These are phyloP conservation scores for Escarpia spicata DNA, from an alignment of 2,888 invertebrate genomes.

Conservation along the genomic window DNA sequence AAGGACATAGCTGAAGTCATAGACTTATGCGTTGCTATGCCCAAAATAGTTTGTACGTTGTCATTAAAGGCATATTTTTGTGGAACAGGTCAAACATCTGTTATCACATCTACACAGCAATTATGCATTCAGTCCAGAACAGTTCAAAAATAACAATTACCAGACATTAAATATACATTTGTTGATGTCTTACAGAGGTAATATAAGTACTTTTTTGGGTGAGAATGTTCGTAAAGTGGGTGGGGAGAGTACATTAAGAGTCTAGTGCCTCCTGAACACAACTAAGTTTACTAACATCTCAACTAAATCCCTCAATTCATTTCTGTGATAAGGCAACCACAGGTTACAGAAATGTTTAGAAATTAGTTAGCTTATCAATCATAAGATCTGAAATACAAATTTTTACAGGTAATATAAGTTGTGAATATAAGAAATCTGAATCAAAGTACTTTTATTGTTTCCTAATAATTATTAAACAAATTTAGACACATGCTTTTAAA, in stretches of 20 bases:
- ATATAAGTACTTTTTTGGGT: too few species aligned
- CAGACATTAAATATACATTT: too few species aligned
- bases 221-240: too few species aligned
- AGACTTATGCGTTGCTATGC: too few species aligned
- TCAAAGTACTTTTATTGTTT: background rate
- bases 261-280: too few species aligned
- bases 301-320: background rate
- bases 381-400: too few species aligned
- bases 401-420: background rate
- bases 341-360: background rate
- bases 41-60: too few species aligned
- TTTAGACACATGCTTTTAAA: background rate
- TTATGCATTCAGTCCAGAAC: background rate
- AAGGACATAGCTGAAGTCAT: too few species aligned
- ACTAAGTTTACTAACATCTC: background rate
- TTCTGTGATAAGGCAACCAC: background rate
- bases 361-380: background rate
- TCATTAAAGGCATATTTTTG: background rate
- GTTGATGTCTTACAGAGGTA: too few species aligned
- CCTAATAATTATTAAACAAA: background rate
- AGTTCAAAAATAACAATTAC: background rate
- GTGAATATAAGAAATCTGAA: background rate
- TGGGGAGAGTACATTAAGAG: too few species aligned
- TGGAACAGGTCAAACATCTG: background rate
- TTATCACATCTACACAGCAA: background rate